Percentiles rank a stretch among this genome's conserved stretches.
These are phyloP conservation scores for Heliconius cydno DNA, from an alignment of 2,888 invertebrate species.

Conservation along the genomic window DNA sequence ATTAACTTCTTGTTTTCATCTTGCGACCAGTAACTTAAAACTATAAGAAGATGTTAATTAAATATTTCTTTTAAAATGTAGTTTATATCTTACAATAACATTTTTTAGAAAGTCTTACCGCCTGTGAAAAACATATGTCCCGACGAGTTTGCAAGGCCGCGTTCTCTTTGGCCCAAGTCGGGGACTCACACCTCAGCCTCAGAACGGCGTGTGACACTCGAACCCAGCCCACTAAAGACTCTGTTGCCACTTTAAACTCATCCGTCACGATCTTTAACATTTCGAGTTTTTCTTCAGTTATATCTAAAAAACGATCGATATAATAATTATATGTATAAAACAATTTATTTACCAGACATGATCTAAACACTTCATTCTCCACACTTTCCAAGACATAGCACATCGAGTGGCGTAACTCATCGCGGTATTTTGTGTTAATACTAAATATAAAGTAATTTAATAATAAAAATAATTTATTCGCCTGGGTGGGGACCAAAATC, in stretches of 20 bases:
- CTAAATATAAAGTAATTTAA: too few species aligned
- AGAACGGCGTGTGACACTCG: conserved; percentile 92
- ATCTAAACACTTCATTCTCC: too few species aligned
- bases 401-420: too few species aligned
- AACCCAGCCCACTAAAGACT: conserved; percentile 83
- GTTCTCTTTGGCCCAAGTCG: conserved; percentile 87
- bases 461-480: too few species aligned
- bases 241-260: conserved; percentile 90
- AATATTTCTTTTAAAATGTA: too few species aligned
- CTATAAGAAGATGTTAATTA: too few species aligned
- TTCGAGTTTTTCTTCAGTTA: conserved; percentile 78
- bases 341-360: too few species aligned
- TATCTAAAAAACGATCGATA: conserved; percentile 45
- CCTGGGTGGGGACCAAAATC: too few species aligned
- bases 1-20: too few species aligned
- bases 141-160: conserved; percentile 89
- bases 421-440: too few species aligned
- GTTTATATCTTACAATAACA: neutral
- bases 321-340: neutral
- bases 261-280: conserved; percentile 90
- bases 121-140: conserved; percentile 96
- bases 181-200: conserved; percentile 90
- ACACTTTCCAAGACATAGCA: too few species aligned
- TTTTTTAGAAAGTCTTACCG: conserved; percentile 81
- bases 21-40: too few species aligned